Evolutionary conservation across 2,113 vertebrate species (phyloP), one percentile per base, ranked within the genome.

Genomic region (Plestiodon gilberti): DNA sequence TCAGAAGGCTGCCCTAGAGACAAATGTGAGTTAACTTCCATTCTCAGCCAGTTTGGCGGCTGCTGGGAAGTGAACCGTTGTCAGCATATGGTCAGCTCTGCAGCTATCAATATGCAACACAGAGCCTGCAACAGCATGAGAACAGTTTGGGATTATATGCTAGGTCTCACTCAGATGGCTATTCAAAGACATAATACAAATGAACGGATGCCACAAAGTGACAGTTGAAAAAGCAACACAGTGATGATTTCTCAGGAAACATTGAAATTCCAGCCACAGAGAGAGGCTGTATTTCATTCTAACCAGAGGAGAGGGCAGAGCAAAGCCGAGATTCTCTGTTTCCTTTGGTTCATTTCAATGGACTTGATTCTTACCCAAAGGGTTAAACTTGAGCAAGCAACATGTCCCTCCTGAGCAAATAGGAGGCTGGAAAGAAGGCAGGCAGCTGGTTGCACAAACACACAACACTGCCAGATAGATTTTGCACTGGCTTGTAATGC

Each of bases 61-160:
- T 94, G 55, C 82, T 93, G 92, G 89, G 93, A 93, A 94, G 91
- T 85, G 82, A 95, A 95, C 76, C 65, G 89, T 94, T 95, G 88
- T 80, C 90, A 95, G 85, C 91, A 94, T 95, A 94, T 91, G 90
- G 91, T 87, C 88, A 89, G 67, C 65, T 87, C 89, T 0, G 94
- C 94, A 90, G 65, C 88, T 90, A 89, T 90, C 73, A 88, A 89
- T 83, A 83, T 83, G 86, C 90, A 94, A 88, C 96, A 90, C 73
- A 93, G 70, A 93, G 81, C 90, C 89, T 93, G 92, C 91, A 94
- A 81, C 91, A 96, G 91, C 88, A 93, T 93, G 93, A 1, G 73
- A 92, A 92, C 82, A 86, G 90, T 93, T 93, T 94, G 91, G 88
- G 90, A 95, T 96, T 95, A 90, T 90, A 95, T 89, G 91, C 89